Percentiles rank a stretch among this genome's conserved stretches.
These are phyloP conservation scores for Carollia perspicillata DNA, from an alignment of 2,113 vertebrate genomes.

Conservation along the genomic window DNA sequence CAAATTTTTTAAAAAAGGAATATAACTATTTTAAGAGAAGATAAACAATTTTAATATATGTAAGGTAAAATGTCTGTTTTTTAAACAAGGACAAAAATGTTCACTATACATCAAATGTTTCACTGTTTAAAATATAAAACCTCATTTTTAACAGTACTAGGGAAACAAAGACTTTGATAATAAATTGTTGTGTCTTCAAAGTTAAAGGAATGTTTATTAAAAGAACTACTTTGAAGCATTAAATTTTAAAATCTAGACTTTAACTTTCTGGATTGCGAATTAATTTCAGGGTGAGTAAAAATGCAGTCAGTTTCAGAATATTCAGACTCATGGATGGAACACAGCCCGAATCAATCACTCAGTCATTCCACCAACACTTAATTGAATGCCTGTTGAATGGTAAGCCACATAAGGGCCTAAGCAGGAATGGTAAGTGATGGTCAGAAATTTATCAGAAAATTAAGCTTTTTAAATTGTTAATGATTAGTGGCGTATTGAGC, in stretches of 20 bases:
- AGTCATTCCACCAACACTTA: not conserved
- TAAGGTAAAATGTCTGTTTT: not conserved
- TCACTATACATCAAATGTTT: not conserved
- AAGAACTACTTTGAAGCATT: not conserved
- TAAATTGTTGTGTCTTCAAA: not conserved
- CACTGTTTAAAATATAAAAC: not conserved
- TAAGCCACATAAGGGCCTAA: not conserved
- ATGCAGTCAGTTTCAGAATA: not conserved
- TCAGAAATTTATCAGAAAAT: not conserved
- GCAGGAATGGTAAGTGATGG: not conserved
- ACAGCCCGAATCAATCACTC: not conserved
- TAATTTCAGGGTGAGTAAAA: not conserved
- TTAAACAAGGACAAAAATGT: not conserved
- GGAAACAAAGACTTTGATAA: constrained; percentile 28
- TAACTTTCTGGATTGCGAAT: not conserved
- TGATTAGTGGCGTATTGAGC: not conserved
- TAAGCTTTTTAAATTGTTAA: not conserved
- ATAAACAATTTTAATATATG: not conserved
- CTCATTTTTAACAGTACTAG: not conserved
- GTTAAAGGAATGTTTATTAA: not conserved
- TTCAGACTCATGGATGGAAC: not conserved
- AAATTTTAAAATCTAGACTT: not conserved
- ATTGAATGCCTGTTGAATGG: not conserved
- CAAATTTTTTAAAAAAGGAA: not conserved
- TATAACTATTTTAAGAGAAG: not conserved